Base-by-base conservation (phyloP, 2,888 invertebrate genomes). In the Pardosa pseudoannulata region DNA sequence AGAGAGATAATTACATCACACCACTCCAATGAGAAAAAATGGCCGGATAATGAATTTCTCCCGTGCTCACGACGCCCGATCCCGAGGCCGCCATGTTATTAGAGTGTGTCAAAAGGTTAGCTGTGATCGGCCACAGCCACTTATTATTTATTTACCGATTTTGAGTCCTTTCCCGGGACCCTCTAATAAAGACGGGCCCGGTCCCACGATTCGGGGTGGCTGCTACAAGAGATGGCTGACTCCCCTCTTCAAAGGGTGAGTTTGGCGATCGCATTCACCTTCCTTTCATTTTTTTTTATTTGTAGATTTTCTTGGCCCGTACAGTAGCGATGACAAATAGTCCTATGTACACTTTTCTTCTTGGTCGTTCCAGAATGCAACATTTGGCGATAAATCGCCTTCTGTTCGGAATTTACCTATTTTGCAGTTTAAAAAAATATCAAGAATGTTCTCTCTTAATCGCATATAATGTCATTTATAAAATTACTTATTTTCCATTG, bases 71-170 rank as follows among this genome's bases (percentile, higher is more conserved):
- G 85, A 85, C n/a, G n/a, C 27, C 27, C 23, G 9, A 13, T 29
- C 28, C 29, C 11, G 65, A n/a, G 32, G 79, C 76, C 79, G 85
- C 79, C 39, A 72, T 86, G 73, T 86, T 79, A 86, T 86, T 86
- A 86, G 64, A 36, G 46, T 39, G 62, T 68, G 85, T 79, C 85
- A 78, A 78, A 64, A 79, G 79, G 85, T 79, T 56, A 79, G 74
- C 83, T 75, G 62, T 29, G 73, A 39, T 75, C 80, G 64, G 50
- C 79, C 73, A n/a, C 19, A 86, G 79, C 85, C 70, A 28, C n/a
- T 86, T 79, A 86, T 86, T 86, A 86, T 86, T 86, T 86, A 86
- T 86, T 86, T 86, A 79, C 85, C 79, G 79, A 86, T 83, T 83
- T 83, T 71, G 72, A 72, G 72, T 71, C 83, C 56, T n/a, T n/a